Percentiles rank a stretch among this genome's conserved stretches.
Conservation (phyloP, 2,797 vertebrate species). For the Premnoplex brunnescens region DNA sequence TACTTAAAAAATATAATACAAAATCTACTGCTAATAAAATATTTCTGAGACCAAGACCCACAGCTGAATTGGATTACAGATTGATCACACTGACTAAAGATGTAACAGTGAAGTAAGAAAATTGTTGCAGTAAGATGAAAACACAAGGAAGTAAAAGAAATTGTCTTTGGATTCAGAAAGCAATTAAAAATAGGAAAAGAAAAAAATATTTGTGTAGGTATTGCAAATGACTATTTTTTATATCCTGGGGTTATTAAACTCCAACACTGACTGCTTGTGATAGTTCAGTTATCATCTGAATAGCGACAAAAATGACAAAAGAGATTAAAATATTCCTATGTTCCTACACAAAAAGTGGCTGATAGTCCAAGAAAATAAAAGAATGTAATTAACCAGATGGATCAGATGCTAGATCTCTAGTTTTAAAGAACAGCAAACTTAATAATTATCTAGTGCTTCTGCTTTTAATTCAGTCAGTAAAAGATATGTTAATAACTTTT, state of each 20-base stretch:
- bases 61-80: neutral
- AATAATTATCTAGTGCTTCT: neutral
- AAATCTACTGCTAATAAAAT: neutral
- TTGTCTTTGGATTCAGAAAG: neutral
- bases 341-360: neutral
- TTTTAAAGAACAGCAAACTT: neutral
- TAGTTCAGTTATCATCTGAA: neutral
- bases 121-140: neutral
- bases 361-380: neutral
- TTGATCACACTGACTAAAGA: neutral
- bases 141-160: neutral
- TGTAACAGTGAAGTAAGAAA: neutral
- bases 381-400: neutral
- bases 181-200: neutral
- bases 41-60: neutral
- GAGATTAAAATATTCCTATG: neutral
- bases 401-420: neutral
- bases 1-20: neutral
- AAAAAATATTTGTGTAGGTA: neutral
- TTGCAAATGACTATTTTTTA: neutral
- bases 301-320: neutral
- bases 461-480: neutral
- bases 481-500: neutral
- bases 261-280: neutral
- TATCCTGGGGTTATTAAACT: neutral